Percentiles rank a stretch among this genome's conserved stretches.
These are phyloP conservation scores for Arenaria interpres DNA, from an alignment of 2,113 vertebrate species.

Conservation along the genomic window DNA sequence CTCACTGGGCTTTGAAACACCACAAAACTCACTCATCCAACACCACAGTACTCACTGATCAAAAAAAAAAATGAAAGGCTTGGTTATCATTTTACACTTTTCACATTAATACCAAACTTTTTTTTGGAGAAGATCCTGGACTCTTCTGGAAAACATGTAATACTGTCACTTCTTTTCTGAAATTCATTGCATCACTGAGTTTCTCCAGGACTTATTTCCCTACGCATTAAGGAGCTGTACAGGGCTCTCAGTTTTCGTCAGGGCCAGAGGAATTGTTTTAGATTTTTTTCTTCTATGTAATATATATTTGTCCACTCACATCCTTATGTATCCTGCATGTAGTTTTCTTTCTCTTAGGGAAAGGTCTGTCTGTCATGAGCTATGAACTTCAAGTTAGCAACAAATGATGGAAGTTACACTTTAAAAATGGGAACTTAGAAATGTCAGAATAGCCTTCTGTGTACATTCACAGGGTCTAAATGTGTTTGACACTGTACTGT, in stretches of 20 bases:
- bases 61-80: not conserved
- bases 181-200: accelerated
- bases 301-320: not conserved
- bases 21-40: not conserved
- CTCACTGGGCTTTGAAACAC: not conserved
- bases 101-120: not conserved
- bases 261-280: not conserved
- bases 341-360: not conserved
- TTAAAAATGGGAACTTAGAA: not conserved
- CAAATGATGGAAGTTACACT: not conserved
- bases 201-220: not conserved
- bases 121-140: not conserved
- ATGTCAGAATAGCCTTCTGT: not conserved
- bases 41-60: no score
- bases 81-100: not conserved
- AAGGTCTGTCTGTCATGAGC: not conserved
- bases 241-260: not conserved
- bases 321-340: not conserved
- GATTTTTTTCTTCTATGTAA: not conserved
- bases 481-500: not conserved
- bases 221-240: not conserved
- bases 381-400: not conserved
- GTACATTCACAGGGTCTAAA: not conserved
- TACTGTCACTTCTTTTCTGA: not conserved
- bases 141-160: not conserved